Percentiles rank a stretch among this genome's conserved stretches.
These are phyloP conservation scores for Bufotes viridis DNA, from an alignment of 2,797 vertebrate genomes.

Conservation along the genomic window DNA sequence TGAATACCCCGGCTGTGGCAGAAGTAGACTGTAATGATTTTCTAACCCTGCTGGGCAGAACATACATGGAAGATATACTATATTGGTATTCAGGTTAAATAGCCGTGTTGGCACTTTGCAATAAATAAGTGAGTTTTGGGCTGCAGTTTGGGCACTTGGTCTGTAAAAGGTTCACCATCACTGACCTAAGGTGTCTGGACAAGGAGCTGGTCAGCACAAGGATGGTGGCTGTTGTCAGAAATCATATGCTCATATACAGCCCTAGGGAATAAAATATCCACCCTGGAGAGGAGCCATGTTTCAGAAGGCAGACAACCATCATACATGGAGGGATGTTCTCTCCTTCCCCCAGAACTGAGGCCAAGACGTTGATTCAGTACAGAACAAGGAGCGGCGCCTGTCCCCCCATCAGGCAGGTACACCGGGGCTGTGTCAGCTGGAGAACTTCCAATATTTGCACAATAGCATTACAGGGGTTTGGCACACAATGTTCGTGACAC, in stretches of 20 bases:
- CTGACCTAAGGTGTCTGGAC: too few relatives aligned
- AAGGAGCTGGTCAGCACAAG: not conserved
- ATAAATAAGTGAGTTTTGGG: too few relatives aligned
- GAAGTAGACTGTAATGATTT: too few relatives aligned
- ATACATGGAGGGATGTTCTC: not conserved
- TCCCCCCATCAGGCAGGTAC: slow-evolving; percentile 32
- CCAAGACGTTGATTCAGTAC: slow-evolving; percentile 30
- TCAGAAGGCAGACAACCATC: not conserved
- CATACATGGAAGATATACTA: too few relatives aligned
- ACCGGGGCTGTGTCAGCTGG: slow-evolving; percentile 34
- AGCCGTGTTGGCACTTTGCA: too few relatives aligned
- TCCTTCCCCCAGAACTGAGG: not conserved
- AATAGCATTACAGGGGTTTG: slow-evolving; percentile 46
- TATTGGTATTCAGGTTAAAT: too few relatives aligned
- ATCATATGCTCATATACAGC: not conserved
- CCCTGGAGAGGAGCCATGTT: not conserved
- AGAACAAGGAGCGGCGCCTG: slow-evolving; percentile 30
- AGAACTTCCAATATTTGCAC: slow-evolving; percentile 46
- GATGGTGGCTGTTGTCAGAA: not conserved
- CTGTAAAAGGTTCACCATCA: too few relatives aligned
- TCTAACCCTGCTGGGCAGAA: too few relatives aligned
- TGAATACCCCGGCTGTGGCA: too few relatives aligned
- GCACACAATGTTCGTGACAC: slow-evolving; percentile 41
- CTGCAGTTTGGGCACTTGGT: too few relatives aligned
- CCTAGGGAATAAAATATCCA: not conserved